A percentile compares a stretch with the other conserved stretches of the same genome.
phyloP scores from a whole-genome alignment of 2,888 invertebrate species.

The Xylocampa areola region DNA sequence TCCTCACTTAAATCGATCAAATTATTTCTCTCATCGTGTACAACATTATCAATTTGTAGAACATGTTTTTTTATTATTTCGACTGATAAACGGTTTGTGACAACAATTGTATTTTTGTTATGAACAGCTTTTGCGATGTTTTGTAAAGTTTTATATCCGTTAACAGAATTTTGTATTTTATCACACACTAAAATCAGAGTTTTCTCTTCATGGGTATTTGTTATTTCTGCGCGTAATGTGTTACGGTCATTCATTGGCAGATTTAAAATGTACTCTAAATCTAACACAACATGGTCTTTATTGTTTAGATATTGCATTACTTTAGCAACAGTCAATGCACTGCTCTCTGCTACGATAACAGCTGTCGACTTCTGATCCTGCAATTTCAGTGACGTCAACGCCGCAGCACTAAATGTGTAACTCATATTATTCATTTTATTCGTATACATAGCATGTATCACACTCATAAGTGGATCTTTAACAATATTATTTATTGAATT shows the following conservation, averaged over 20 bases:
- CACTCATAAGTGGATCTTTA: slow-evolving; percentile 1
- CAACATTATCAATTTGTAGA: background rate
- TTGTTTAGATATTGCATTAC: slow-evolving; percentile 27
- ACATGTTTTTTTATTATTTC: slow-evolving; percentile 18
- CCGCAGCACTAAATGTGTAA: slow-evolving; percentile 11
- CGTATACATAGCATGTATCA: slow-evolving; percentile 4
- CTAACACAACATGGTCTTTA: slow-evolving; percentile 12
- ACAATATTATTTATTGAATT: slow-evolving; percentile 14
- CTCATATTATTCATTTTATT: slow-evolving; percentile 18
- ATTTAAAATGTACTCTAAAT: slow-evolving; percentile 30
- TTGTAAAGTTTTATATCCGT: slow-evolving; percentile 5
- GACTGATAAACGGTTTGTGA: slow-evolving; percentile 3
- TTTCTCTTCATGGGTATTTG: background rate
- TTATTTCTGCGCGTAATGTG: slow-evolving; percentile 16
- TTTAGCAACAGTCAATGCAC: slow-evolving; percentile 31
- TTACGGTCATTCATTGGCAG: slow-evolving; percentile 13
- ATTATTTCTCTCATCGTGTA: slow-evolving; percentile 5
- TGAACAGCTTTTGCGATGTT: slow-evolving; percentile 5
- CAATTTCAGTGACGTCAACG: background rate
- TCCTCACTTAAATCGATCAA: slow-evolving; percentile 12
- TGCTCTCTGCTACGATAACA: slow-evolving; percentile 25
- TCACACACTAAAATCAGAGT: slow-evolving; percentile 25
- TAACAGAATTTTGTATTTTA: slow-evolving; percentile 2
- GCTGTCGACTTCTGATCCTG: slow-evolving; percentile 2
- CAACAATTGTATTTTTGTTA: slow-evolving; percentile 11